These are phyloP conservation scores for Aegypius monachus DNA, from an alignment of 2,113 vertebrate species.

Conservation along the genomic window DNA sequence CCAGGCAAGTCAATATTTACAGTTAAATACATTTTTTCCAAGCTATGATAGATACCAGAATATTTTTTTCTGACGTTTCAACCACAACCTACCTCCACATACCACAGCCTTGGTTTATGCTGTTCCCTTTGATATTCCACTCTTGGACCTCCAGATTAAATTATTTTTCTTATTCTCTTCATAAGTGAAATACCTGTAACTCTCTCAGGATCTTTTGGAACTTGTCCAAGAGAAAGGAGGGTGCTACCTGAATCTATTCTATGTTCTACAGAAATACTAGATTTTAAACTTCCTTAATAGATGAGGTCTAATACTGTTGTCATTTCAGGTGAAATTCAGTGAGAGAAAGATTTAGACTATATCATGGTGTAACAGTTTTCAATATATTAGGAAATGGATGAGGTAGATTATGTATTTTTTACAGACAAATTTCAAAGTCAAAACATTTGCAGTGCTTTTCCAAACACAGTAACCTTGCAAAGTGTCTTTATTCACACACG, in stretches of 20 bases:
- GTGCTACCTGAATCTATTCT: neutral
- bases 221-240: neutral
- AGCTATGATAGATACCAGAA: neutral
- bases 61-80: neutral
- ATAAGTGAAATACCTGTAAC: neutral
- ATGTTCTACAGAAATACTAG: neutral
- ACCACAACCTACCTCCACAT: neutral
- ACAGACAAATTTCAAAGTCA: neutral
- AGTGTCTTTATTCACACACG: neutral
- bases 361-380: neutral
- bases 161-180: neutral
- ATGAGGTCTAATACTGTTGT: neutral
- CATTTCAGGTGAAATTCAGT: neutral
- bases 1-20: neutral
- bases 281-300: neutral
- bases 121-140: neutral
- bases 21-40: neutral
- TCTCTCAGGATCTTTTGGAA: neutral
- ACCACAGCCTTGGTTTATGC: neutral
- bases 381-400: neutral
- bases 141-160: neutral
- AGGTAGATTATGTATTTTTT: neutral
- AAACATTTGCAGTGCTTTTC: neutral
- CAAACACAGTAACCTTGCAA: neutral
- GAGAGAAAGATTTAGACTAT: neutral